These are phyloP conservation scores for Tragulus kanchil DNA, from an alignment of 2,113 vertebrate genomes.

Conservation along the genomic window DNA sequence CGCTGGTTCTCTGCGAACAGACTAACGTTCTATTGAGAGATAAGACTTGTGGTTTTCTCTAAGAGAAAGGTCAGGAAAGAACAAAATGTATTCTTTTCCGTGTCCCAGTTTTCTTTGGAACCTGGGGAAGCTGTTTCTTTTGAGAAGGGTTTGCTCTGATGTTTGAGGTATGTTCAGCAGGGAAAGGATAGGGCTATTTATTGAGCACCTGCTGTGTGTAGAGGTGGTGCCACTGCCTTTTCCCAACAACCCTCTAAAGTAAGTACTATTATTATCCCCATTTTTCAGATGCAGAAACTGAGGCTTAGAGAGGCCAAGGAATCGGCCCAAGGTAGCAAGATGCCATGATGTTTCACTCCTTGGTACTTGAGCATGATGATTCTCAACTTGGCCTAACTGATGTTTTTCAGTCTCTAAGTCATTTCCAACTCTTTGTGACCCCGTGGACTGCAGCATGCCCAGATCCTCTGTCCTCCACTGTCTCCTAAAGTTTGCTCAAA, in stretches of 20 bases:
- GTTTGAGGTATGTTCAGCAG: not conserved
- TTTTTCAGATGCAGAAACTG: slow-evolving; percentile 16
- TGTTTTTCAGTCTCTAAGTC: too few relatives aligned
- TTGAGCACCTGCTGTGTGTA: not conserved
- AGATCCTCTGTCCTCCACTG: too few relatives aligned
- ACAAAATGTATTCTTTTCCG: not conserved
- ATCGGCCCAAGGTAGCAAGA: not conserved
- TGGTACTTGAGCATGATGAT: not conserved
- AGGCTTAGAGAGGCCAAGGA: not conserved
- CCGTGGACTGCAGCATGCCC: too few relatives aligned
- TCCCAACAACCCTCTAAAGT: not conserved
- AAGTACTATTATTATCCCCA: not conserved
- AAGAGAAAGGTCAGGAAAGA: slow-evolving; percentile 56
- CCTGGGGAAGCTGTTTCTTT: not conserved
- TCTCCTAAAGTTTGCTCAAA: too few relatives aligned
- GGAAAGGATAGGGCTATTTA: not conserved
- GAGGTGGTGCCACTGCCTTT: not conserved
- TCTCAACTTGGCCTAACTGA: fast-evolving
- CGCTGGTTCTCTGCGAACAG: slow-evolving; percentile 11
- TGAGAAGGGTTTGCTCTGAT: not conserved
- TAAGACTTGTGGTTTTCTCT: slow-evolving; percentile 37
- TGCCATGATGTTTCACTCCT: not conserved
- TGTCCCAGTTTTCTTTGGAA: slow-evolving; percentile 63
- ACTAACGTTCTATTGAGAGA: slow-evolving; percentile 54
- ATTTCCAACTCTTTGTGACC: too few relatives aligned